Percentiles rank a stretch among this genome's conserved stretches.
These are phyloP conservation scores for Antitype chi DNA, from an alignment of 2,888 invertebrate genomes.

Conservation along the genomic window DNA sequence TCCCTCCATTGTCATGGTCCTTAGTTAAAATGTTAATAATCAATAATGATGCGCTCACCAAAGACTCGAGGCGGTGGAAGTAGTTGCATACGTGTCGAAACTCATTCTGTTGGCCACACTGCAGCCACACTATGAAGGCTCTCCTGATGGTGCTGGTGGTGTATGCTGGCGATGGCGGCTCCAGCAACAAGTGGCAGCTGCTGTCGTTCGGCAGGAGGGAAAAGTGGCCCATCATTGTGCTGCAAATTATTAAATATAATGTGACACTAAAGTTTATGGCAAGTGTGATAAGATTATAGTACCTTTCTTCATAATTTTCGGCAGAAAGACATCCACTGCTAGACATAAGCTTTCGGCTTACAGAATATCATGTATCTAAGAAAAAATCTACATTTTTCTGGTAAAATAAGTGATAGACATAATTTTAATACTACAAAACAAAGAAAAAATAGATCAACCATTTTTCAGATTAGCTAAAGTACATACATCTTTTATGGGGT, in stretches of 20 bases:
- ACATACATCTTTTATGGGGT: too few relatives aligned
- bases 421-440: too few relatives aligned
- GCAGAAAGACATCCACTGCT: neutral
- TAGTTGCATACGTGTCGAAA: constrained; percentile 80
- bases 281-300: neutral
- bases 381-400: too few relatives aligned
- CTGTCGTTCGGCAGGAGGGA: constrained; percentile 34
- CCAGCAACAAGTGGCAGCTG: constrained; percentile 73
- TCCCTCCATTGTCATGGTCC: neutral
- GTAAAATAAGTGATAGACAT: too few relatives aligned
- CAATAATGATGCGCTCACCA: constrained; percentile 69
- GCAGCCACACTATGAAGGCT: constrained; percentile 81
- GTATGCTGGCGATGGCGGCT: constrained; percentile 70
- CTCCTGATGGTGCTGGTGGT: constrained; percentile 75
- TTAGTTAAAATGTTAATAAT: neutral
- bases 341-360: neutral
- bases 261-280: neutral
- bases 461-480: too few relatives aligned
- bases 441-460: too few relatives aligned
- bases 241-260: neutral
- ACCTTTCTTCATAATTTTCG: neutral
- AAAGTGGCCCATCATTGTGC: constrained; percentile 27
- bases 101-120: constrained; percentile 76
- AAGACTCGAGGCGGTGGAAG: constrained; percentile 76
- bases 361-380: too few relatives aligned